These are phyloP conservation scores for Drosophila fuyamai DNA, from an alignment of 1,140 invertebrate genomes.

Conservation along the genomic window DNA sequence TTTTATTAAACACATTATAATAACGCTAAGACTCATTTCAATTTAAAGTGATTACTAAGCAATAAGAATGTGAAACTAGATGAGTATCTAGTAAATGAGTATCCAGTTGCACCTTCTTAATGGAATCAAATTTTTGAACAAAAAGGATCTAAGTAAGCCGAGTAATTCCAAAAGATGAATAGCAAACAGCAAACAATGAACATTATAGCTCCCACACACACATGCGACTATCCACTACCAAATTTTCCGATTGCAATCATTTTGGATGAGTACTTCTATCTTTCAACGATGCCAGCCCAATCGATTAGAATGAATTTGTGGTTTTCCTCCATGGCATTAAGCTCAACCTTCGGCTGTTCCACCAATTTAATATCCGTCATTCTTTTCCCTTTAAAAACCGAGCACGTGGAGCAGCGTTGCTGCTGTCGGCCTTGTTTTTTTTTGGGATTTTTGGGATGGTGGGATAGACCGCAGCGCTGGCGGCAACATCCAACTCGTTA, in stretches of 20 bases:
- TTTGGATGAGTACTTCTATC: constrained; percentile 34
- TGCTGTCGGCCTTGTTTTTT: constrained; percentile 32
- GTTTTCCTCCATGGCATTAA: constrained; percentile 35
- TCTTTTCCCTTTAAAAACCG: constrained; percentile 34
- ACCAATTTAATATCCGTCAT: constrained; percentile 51
- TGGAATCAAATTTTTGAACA: too few relatives aligned
- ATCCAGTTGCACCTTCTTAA: too few relatives aligned
- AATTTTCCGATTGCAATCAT: constrained; percentile 30
- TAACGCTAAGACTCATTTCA: too few relatives aligned
- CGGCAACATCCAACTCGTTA: constrained; percentile 46
- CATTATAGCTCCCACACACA: not conserved
- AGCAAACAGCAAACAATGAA: not conserved
- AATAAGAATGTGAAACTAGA: too few relatives aligned
- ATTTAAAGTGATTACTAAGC: too few relatives aligned
- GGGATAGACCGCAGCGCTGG: constrained; percentile 14
- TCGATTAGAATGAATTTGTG: constrained; percentile 35
- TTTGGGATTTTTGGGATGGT: constrained; percentile 2
- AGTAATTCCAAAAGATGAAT: not conserved
- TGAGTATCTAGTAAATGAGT: too few relatives aligned
- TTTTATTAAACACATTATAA: too few relatives aligned
- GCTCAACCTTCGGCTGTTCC: constrained; percentile 23
- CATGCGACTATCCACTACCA: constrained; percentile 6
- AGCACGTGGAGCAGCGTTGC: constrained; percentile 4
- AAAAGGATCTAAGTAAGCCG: too few relatives aligned
- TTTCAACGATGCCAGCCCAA: constrained; percentile 31